Base-by-base conservation (phyloP, 2,888 invertebrate genomes). In the Ormyrus rosae region DNA sequence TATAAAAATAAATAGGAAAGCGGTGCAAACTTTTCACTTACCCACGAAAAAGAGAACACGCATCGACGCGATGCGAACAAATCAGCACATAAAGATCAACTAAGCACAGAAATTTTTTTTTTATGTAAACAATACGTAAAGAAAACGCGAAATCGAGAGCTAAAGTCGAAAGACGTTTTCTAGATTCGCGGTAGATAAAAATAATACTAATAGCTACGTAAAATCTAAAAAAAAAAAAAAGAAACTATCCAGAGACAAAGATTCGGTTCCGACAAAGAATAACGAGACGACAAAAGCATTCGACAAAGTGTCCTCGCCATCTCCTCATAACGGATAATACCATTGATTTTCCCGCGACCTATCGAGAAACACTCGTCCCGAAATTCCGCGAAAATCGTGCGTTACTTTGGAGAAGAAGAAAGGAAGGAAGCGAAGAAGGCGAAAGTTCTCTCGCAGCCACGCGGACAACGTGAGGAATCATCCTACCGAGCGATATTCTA, bases 11-110 rank as follows among this genome's bases (percentile, higher is more conserved):
- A 69, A 65, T 69, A 55, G n/a, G 7, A 34, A 71, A 71, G 80
- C 68, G 80, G 68, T 78, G 65, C 55, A 60, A 65, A 75, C 73
- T 83, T 80, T 80, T 82, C 75, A 75, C 71, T 48, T 64, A 69
- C 46, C 68, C n/a, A 63, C 70, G 46, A 65, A 69, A 50, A 60
- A 69, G 48, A 48, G 70, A 65, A 77, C 67, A 69, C 51, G 60
- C 34, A 78, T 76, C 69, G 53, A 77, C 72, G 78, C 73, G 73
- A 71, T 8, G 61, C 13, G 53, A 82, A 79, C 53, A 68, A 81
- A 75, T 69, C 73, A 81, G 60, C 63, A 63, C 45, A 63, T 55
- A 63, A 81, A 69, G 63, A 78, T 68, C 11, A 75, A 71, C 46
- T 72, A 70, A 48, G 71, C 34, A 65, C 63, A 72, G 8, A 13